These are phyloP conservation scores for Sepioteuthis lessoniana DNA, from an alignment of 2,888 invertebrate species.

Conservation along the genomic window DNA sequence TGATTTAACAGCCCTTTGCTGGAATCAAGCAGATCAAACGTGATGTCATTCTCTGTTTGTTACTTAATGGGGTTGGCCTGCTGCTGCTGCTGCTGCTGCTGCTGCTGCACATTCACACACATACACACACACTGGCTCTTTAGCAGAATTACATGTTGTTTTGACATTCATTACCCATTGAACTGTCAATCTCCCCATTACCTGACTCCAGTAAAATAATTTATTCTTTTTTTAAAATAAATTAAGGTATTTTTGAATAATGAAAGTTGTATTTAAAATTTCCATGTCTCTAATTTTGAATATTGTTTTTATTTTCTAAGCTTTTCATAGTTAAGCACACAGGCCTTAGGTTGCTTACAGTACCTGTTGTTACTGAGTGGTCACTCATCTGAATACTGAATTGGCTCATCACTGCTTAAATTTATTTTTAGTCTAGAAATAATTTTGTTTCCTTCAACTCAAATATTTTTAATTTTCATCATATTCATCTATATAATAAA, in stretches of 20 bases:
- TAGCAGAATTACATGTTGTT: background rate
- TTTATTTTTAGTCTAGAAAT: too few species aligned
- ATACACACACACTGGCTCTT: background rate
- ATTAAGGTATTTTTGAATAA: background rate
- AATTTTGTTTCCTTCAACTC: too few species aligned
- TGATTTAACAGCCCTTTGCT: background rate
- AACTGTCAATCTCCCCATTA: background rate
- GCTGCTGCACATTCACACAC: background rate
- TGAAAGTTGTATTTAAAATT: background rate
- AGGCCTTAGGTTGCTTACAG: too few species aligned
- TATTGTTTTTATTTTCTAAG: too few species aligned
- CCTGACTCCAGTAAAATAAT: background rate
- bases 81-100: too few species aligned
- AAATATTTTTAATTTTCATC: too few species aligned
- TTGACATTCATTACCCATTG: background rate
- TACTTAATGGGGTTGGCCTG: background rate
- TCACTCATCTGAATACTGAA: too few species aligned
- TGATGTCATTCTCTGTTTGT: background rate
- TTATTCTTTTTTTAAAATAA: background rate
- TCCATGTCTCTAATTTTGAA: background rate
- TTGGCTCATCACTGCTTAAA: too few species aligned
- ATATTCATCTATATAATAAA: too few species aligned
- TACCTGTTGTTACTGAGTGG: too few species aligned
- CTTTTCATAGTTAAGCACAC: too few species aligned
- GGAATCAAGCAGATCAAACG: background rate